Percentiles rank a stretch among this genome's conserved stretches.
phyloP scores from a whole-genome alignment of 2,888 invertebrate species.

The Caenorhabditis sulstoni region DNA sequence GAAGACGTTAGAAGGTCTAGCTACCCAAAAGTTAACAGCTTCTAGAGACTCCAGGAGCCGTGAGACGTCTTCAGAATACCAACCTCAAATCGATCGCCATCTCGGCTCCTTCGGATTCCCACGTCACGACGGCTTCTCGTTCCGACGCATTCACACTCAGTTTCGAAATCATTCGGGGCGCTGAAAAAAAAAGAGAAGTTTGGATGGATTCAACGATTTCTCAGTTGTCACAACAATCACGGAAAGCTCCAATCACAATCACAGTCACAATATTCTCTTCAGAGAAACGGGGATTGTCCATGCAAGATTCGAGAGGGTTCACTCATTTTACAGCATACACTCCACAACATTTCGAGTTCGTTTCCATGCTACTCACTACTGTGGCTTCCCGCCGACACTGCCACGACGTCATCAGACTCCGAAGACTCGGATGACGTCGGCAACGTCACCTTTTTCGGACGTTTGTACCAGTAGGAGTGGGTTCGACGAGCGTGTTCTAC shows the following conservation, averaged over 20 bases:
- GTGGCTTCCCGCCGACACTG: too few species aligned
- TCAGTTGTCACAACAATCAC: too few species aligned
- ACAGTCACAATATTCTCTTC: too few species aligned
- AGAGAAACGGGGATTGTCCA: too few species aligned
- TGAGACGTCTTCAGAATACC: not conserved
- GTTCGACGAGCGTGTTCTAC: constrained; percentile 54
- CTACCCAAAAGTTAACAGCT: too few species aligned
- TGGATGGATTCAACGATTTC: too few species aligned
- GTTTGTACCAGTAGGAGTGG: constrained; percentile 61
- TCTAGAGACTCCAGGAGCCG: not conserved
- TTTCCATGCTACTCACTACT: constrained; percentile 7
- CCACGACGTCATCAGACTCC: constrained; percentile 8
- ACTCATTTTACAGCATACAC: too few species aligned
- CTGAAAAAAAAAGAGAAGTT: constrained; percentile 60
- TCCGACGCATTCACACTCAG: constrained; percentile 71
- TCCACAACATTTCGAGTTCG: too few species aligned
- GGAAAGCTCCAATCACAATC: too few species aligned
- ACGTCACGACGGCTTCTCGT: constrained; percentile 71
- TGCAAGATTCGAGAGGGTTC: too few species aligned
- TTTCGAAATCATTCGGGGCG: constrained; percentile 77
- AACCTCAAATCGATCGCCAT: constrained; percentile 75
- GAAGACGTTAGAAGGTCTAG: too few species aligned
- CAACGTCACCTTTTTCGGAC: constrained; percentile 57
- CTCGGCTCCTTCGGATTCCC: constrained; percentile 71
- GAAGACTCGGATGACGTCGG: constrained; percentile 11